These are phyloP conservation scores for Pinctada fucata DNA, from an alignment of 2,888 invertebrate species.

Conservation along the genomic window DNA sequence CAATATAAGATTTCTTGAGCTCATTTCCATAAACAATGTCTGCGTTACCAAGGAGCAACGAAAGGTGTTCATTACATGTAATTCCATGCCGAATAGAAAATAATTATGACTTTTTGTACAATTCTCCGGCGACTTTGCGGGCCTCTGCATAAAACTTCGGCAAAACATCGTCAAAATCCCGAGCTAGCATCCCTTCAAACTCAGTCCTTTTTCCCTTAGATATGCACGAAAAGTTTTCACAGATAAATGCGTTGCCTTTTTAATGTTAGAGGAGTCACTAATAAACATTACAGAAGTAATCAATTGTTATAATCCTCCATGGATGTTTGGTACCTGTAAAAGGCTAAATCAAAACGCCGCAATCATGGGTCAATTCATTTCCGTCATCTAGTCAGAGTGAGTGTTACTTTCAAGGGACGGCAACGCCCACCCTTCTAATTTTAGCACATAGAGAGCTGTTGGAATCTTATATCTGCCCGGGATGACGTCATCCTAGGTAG, in stretches of 20 bases:
- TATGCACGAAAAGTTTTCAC: constrained; percentile 24
- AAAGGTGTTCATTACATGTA: constrained; percentile 5
- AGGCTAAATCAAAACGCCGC: too few species aligned
- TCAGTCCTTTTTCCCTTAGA: constrained; percentile 13
- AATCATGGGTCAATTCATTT: too few species aligned
- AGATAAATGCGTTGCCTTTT: neutral
- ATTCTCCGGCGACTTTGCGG: constrained; percentile 5
- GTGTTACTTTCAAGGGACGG: too few species aligned
- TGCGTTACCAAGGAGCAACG: neutral
- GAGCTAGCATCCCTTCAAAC: constrained; percentile 13
- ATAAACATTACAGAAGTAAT: too few species aligned
- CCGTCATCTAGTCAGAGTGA: too few species aligned
- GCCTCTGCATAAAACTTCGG: constrained; percentile 14
- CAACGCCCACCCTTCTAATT: too few species aligned
- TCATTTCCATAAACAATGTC: constrained; percentile 22
- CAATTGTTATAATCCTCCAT: too few species aligned
- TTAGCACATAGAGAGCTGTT: too few species aligned
- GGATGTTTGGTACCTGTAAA: too few species aligned
- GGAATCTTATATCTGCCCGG: too few species aligned
- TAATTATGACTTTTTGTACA: constrained; percentile 13
- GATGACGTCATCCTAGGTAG: too few species aligned
- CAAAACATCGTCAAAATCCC: constrained; percentile 16
- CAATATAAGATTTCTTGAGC: constrained; percentile 2
- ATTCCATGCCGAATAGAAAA: constrained; percentile 10
- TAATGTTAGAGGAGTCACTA: too few species aligned